Conservation (phyloP, 2,797 vertebrate species). For the Paratrypauchen microcephalus region DNA sequence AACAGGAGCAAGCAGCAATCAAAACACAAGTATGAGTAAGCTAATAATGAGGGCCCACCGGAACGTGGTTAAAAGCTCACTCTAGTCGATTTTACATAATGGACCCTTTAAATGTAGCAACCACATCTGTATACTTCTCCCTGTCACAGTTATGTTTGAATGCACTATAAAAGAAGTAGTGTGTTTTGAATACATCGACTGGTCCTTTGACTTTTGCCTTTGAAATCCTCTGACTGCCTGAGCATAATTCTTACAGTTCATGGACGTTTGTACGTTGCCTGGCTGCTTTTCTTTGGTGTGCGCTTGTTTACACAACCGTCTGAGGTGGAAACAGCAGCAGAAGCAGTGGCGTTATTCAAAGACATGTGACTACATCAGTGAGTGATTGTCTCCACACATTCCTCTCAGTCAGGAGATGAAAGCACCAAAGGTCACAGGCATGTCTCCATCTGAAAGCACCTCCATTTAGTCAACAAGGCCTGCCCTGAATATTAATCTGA, state of each 20-base stretch:
- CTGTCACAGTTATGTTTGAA: neutral
- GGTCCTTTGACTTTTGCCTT: conserved; percentile 14
- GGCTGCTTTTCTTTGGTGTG: conserved; percentile 23
- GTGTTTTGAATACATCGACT: conserved; percentile 4
- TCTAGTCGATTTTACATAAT: too few relatives aligned
- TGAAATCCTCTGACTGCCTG: conserved; percentile 9
- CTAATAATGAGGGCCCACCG: too few relatives aligned
- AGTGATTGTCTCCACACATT: conserved; percentile 52
- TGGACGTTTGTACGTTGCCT: conserved; percentile 13
- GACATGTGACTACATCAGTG: conserved; percentile 52
- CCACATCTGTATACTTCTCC: neutral
- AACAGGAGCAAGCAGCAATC: too few relatives aligned
- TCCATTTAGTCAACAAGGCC: conserved; percentile 27
- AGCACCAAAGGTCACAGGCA: conserved; percentile 45
- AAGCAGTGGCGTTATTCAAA: conserved; percentile 43
- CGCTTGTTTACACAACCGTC: conserved; percentile 50
- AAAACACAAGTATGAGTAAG: too few relatives aligned
- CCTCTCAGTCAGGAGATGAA: conserved; percentile 35
- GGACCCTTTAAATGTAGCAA: too few relatives aligned
- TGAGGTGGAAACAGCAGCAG: conserved; percentile 40
- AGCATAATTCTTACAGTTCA: conserved; percentile 24
- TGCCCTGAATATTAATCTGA: conserved; percentile 33
- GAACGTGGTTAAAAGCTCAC: too few relatives aligned
- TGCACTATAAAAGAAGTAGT: conserved; percentile 4
- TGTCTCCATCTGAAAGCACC: conserved; percentile 48